A percentile compares a stretch with the other conserved stretches of the same genome.
phyloP scores from a whole-genome alignment of 2,113 vertebrate genomes.

The Oryctolagus cuniculus region DNA sequence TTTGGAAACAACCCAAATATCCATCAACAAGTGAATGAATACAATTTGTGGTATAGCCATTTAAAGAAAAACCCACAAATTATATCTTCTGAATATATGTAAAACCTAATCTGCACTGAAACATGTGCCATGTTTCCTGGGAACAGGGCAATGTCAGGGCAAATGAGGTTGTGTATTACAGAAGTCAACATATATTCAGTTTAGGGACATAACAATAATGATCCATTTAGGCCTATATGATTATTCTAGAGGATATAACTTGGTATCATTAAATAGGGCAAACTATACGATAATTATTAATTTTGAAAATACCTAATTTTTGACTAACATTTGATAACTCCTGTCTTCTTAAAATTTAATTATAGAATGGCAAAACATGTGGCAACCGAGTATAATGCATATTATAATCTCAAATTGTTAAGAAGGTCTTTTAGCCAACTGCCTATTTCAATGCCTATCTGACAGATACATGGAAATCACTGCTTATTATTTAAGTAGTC shows the following conservation, averaged over 20 bases:
- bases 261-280: neutral
- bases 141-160: neutral
- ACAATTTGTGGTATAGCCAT: too few species aligned
- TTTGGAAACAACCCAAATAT: too few species aligned
- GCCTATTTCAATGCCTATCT: neutral
- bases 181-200: neutral
- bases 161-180: neutral
- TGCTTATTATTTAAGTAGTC: neutral
- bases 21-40: too few species aligned
- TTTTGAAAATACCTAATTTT: slow-evolving; percentile 21
- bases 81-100: neutral
- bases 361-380: neutral
- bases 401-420: slow-evolving; percentile 21
- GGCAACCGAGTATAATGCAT: neutral
- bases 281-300: neutral
- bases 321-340: slow-evolving; percentile 25
- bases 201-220: neutral
- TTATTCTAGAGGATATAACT: neutral
- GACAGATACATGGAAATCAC: neutral
- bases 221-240: neutral
- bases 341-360: neutral
- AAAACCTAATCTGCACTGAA: too few species aligned
- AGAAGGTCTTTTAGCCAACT: neutral
- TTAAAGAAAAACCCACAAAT: neutral
- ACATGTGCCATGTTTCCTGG: neutral